Evolutionary conservation across 1,140 invertebrate species (phyloP).

Genomic region (Orius insidiosus): DNA sequence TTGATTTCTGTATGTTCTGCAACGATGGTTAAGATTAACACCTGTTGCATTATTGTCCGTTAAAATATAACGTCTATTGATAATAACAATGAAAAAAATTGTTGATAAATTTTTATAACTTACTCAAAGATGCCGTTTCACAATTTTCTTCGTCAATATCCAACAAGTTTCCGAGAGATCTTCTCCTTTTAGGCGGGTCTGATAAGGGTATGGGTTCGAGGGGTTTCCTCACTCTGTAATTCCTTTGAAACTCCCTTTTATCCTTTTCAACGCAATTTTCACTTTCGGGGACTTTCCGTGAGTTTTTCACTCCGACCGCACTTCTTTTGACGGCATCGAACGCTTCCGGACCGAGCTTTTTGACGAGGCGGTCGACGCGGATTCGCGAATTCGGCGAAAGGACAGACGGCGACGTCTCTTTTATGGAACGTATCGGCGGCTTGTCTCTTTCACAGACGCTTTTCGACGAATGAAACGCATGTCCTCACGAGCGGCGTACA

Average conservation of each 20-base stretch:
- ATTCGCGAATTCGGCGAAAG: conserved; percentile 5
- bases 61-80: neutral
- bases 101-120: too few relatives aligned
- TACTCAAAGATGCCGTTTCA: too few relatives aligned
- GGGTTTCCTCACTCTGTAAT: conserved; percentile 7
- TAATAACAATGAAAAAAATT: too few relatives aligned
- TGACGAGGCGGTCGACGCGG: conserved; percentile 10
- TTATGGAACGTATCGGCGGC: conserved; percentile 22
- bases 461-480: conserved; percentile 24
- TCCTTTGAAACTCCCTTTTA: conserved; percentile 4
- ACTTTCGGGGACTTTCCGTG: too few relatives aligned
- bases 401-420: neutral
- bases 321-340: conserved; percentile 5
- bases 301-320: too few relatives aligned
- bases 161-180: conserved; percentile 5
- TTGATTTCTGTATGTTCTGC: too few relatives aligned
- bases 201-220: neutral
- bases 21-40: neutral
- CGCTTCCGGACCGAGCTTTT: conserved; percentile 12
- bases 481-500: conserved; percentile 17
- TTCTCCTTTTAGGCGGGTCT: neutral
- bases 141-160: conserved; percentile 3
- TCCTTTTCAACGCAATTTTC: too few relatives aligned
- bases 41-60: neutral
- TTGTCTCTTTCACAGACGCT: conserved; percentile 20